Percentiles rank a stretch among this genome's conserved stretches.
Evolutionary conservation across 2,888 invertebrate genomes (phyloP).

Genomic region (Oligia fasciuncula): DNA sequence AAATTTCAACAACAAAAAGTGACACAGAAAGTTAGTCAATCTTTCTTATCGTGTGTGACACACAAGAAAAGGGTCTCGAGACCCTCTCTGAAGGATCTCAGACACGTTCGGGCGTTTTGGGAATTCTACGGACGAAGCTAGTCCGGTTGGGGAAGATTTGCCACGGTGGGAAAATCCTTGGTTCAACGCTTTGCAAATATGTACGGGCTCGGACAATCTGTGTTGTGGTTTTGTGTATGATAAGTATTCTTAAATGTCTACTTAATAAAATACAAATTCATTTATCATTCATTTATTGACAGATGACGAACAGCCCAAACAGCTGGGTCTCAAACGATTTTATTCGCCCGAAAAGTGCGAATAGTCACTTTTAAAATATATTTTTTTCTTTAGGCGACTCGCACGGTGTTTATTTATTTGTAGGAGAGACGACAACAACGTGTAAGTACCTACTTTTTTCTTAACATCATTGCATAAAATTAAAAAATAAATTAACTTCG

Average conservation of each 20-base stretch:
- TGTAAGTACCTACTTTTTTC: too few species aligned
- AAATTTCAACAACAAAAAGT: neutral
- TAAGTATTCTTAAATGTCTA: neutral
- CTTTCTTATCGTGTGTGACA: conserved; percentile 68
- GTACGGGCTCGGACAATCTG: conserved; percentile 31
- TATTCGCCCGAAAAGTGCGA: too few species aligned
- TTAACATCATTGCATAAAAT: too few species aligned
- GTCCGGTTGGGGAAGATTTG: conserved; percentile 74
- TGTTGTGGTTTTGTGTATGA: conserved; percentile 10
- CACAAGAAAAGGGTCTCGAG: conserved; percentile 71
- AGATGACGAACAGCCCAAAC: too few species aligned
- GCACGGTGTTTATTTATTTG: too few species aligned
- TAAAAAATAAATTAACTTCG: too few species aligned
- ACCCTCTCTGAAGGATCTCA: conserved; percentile 73
- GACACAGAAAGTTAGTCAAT: conserved; percentile 27
- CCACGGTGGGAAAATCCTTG: conserved; percentile 71
- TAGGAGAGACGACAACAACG: too few species aligned
- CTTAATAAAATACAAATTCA: neutral
- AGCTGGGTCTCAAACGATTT: too few species aligned
- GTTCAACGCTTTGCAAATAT: conserved; percentile 62
- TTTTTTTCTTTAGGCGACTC: too few species aligned
- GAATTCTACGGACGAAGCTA: conserved; percentile 77
- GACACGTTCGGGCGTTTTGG: conserved; percentile 79
- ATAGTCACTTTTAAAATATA: too few species aligned
- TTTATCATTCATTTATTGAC: neutral